Conservation (phyloP, 2,797 vertebrate genomes). For the Crax fasciolata region DNA sequence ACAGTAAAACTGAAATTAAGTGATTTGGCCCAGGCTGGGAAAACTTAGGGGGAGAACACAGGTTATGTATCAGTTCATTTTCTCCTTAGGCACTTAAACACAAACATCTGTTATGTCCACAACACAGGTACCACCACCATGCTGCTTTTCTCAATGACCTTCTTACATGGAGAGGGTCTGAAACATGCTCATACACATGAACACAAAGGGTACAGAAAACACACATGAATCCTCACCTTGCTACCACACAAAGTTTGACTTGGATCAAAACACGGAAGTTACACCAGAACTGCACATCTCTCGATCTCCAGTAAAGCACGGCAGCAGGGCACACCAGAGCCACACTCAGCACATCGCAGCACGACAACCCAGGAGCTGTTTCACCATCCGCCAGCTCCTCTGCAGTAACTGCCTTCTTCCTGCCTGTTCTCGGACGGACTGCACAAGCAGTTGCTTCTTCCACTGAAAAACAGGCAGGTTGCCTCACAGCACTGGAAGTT, state of each 20-base stretch:
- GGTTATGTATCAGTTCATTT: neutral
- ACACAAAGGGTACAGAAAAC: neutral
- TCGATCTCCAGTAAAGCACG: rapidly evolving
- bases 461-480: neutral
- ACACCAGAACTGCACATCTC: rapidly evolving
- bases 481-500: neutral
- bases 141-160: neutral
- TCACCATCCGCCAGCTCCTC: neutral
- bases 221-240: rapidly evolving
- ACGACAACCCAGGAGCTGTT: neutral
- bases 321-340: neutral
- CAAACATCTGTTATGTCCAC: neutral
- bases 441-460: rapidly evolving
- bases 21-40: neutral
- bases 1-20: neutral
- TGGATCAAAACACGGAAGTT: rapidly evolving
- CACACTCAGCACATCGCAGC: no score
- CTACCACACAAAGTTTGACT: rapidly evolving
- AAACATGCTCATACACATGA: rapidly evolving
- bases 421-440: rapidly evolving
- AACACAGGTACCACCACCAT: neutral
- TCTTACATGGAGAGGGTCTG: neutral
- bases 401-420: neutral
- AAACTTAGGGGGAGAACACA: neutral
- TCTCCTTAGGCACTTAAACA: neutral